These are phyloP conservation scores for Agrotis puta DNA, from an alignment of 2,888 invertebrate species.

Conservation along the genomic window DNA sequence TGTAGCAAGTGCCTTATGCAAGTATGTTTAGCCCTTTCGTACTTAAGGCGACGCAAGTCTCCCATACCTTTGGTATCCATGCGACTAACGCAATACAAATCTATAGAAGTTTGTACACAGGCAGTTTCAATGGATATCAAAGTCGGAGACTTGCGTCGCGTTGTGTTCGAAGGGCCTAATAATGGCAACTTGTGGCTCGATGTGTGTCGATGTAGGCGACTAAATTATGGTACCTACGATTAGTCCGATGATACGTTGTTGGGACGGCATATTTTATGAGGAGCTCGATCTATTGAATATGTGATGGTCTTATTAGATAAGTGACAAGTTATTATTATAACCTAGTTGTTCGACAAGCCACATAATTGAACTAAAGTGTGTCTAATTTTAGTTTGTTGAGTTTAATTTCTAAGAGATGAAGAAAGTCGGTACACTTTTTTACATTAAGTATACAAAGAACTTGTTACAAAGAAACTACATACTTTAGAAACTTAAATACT, in stretches of 20 bases:
- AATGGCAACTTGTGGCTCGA: conserved; percentile 18
- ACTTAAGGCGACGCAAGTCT: no score
- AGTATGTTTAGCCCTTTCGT: conserved; percentile 19
- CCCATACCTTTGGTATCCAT: no score
- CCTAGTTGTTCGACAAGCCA: background rate
- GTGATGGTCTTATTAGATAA: conserved; percentile 21
- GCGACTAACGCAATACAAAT: no score
- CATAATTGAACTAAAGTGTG: background rate
- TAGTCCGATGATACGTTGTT: conserved; percentile 26
- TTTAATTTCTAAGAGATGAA: background rate
- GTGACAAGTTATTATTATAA: background rate
- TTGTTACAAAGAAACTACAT: no score
- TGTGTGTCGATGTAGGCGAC: conserved; percentile 39
- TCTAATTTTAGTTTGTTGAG: background rate
- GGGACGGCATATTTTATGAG: conserved; percentile 27
- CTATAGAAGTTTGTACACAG: no score
- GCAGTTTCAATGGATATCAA: no score
- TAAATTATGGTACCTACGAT: conserved; percentile 35
- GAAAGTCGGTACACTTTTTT: background rate
- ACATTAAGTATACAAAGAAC: no score
- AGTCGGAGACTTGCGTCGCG: no score
- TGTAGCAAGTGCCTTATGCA: conserved; percentile 43
- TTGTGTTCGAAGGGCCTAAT: no score
- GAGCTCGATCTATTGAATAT: conserved; percentile 13
- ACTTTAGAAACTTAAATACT: no score